Percentiles rank a stretch among this genome's conserved stretches.
Evolutionary conservation across 1,140 invertebrate genomes (phyloP).

Genomic region (Drosophila leontia): DNA sequence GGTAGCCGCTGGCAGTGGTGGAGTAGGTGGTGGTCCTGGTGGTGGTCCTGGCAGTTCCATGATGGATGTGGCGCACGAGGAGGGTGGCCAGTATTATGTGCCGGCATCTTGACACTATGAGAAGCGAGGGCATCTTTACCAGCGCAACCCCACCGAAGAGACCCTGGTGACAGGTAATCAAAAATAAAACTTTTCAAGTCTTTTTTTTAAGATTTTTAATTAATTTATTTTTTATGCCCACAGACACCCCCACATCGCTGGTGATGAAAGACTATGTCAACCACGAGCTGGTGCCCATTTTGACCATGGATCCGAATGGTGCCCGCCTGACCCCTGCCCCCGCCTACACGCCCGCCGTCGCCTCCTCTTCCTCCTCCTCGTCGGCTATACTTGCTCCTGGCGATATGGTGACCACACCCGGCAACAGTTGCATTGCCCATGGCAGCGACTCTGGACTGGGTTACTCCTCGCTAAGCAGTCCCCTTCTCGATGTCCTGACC

Average conservation of each 20-base stretch:
- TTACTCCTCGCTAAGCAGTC: constrained; percentile 56
- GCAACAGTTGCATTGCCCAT: constrained; percentile 46
- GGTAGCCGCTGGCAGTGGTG: neutral
- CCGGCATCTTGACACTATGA: constrained; percentile 89
- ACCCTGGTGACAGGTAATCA: constrained; percentile 85
- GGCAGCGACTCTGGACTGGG: constrained; percentile 39
- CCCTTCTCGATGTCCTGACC: constrained; percentile 67
- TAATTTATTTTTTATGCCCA: neutral
- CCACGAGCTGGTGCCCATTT: constrained; percentile 83
- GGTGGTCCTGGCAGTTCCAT: constrained; percentile 74
- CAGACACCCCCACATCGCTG: constrained; percentile 87
- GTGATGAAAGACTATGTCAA: constrained; percentile 84
- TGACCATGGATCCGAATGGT: constrained; percentile 83
- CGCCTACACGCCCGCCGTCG: constrained; percentile 44
- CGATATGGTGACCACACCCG: constrained; percentile 25
- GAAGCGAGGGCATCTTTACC: constrained; percentile 86
- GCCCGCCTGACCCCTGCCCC: constrained; percentile 45
- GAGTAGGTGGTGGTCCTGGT: neutral
- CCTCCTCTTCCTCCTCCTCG: neutral
- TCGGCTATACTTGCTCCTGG: constrained; percentile 5
- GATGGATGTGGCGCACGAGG: constrained; percentile 85
- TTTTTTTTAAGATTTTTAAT: neutral
- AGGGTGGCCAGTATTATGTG: constrained; percentile 86
- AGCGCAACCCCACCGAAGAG: constrained; percentile 89
- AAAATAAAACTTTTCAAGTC: neutral